Base-by-base conservation (phyloP, 2,113 vertebrate species). In the Porphyrio hochstetteri region DNA sequence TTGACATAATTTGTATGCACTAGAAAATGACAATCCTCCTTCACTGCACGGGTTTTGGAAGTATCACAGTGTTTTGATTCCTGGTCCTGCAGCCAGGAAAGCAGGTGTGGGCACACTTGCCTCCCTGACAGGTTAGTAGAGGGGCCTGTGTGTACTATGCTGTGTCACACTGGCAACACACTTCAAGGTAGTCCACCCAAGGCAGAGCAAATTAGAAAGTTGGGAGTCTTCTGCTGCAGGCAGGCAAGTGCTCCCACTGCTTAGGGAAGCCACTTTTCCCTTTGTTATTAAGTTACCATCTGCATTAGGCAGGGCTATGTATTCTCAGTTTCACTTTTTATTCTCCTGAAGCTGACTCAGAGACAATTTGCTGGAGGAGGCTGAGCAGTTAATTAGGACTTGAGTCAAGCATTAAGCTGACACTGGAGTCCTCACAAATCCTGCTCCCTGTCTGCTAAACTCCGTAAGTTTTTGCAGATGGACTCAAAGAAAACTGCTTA, bases 241-340 rank as follows among this genome's bases (percentile, higher is more conserved):
- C 60, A 44, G 2, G 0, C 13, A 14, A 86, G 55, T 15, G 16
- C 38, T 86, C 27, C 55, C 55, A 27, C 69, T 72, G 71, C 25
- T 77, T 80, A 50, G 67, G 55, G 56, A 86, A 93, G 65, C 53
- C 57, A 31, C 16, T 68, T 86, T 93, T 88, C 38, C 35, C 29
- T 60, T 42, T 74, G 50, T 82, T 75, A 76, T 24, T 23, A 24
- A 75, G 31, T 77, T 92, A 25, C 60, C 19, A 36, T 83, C 38
- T 86, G 56, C 23, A 67, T 70, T 77, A 80, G 33, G 42, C 84
- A 88, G 81, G 67, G 74, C 82, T 82, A 1, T 9, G 31, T 36
- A 65, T 59, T 80, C 75, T 63, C 55, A 64, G 92, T 93, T 96
- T 96, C 95, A 93, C 95, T 95, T 95, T 95, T 94, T 93, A 40